Conservation (phyloP, 2,113 vertebrate species). For the Thinocorus orbignyianus region DNA sequence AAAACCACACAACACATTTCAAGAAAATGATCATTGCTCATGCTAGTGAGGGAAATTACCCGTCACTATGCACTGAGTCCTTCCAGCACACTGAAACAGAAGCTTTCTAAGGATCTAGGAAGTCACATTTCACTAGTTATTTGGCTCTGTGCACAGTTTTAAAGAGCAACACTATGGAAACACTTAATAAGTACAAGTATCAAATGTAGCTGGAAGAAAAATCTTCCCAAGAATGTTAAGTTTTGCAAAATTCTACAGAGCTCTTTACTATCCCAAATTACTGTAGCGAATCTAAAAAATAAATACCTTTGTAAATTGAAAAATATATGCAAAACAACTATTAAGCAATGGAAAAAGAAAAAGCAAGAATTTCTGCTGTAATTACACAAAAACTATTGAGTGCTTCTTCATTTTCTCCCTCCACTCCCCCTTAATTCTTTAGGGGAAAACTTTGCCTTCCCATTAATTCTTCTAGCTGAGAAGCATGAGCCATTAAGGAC, state of each 20-base stretch:
- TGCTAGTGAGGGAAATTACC: not conserved
- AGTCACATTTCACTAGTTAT: not conserved
- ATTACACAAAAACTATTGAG: not conserved
- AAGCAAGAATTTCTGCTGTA: not conserved
- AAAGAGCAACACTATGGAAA: not conserved
- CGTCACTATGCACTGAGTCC: not conserved
- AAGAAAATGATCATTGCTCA: not conserved
- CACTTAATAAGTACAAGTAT: not conserved
- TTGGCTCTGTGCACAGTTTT: not conserved
- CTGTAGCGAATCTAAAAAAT: not conserved
- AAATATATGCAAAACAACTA: not conserved
- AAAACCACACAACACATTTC: not conserved
- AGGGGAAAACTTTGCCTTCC: not conserved
- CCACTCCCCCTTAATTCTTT: not conserved
- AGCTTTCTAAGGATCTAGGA: not conserved
- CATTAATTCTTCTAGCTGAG: not conserved
- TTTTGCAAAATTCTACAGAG: not conserved
- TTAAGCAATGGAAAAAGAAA: not conserved
- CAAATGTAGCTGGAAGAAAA: not conserved
- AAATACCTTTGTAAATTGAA: fast-evolving
- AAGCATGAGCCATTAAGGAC: not conserved
- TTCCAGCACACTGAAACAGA: not conserved
- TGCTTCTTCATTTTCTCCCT: not conserved
- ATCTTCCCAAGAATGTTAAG: not conserved
- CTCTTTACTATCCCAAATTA: not conserved